Conservation (phyloP, 2,888 invertebrate genomes). For the Chaetoderma sp. region DNA sequence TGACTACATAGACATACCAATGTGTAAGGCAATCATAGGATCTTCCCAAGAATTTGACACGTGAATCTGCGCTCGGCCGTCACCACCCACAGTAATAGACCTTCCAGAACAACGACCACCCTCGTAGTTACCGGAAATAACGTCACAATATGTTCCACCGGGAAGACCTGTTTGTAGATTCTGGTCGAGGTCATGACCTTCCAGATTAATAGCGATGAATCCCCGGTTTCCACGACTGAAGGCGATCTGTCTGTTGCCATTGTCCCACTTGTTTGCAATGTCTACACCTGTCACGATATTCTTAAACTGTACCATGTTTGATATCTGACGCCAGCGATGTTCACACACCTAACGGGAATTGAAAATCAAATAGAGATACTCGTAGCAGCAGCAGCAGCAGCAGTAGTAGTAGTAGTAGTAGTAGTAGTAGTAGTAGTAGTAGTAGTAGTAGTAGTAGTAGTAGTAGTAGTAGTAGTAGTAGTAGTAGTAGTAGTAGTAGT, state of each 20-base stretch:
- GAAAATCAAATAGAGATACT: too few species aligned
- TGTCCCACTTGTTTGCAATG: slow-evolving; percentile 82
- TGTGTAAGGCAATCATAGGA: slow-evolving; percentile 80
- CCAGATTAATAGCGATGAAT: slow-evolving; percentile 80
- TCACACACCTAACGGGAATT: slow-evolving; percentile 55
- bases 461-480: too few species aligned
- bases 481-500: too few species aligned
- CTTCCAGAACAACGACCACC: slow-evolving; percentile 76
- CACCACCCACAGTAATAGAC: slow-evolving; percentile 73
- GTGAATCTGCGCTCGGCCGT: slow-evolving; percentile 74
- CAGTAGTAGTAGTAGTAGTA: too few species aligned
- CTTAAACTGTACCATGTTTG: slow-evolving; percentile 67
- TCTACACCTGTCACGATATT: slow-evolving; percentile 50
- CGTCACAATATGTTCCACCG: slow-evolving; percentile 84
- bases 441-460: too few species aligned
- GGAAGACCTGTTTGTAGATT: slow-evolving; percentile 72
- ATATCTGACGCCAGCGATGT: slow-evolving; percentile 63
- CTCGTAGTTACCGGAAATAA: slow-evolving; percentile 77
- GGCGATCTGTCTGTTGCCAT: slow-evolving; percentile 82
- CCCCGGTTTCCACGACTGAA: slow-evolving; percentile 81
- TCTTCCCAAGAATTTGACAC: slow-evolving; percentile 74
- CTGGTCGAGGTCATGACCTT: slow-evolving; percentile 61
- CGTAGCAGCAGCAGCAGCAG: too few species aligned
- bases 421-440: too few species aligned
- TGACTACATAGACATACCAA: too few species aligned